Evolutionary conservation across 2,113 vertebrate species (phyloP).

Genomic region (Laticauda colubrina): DNA sequence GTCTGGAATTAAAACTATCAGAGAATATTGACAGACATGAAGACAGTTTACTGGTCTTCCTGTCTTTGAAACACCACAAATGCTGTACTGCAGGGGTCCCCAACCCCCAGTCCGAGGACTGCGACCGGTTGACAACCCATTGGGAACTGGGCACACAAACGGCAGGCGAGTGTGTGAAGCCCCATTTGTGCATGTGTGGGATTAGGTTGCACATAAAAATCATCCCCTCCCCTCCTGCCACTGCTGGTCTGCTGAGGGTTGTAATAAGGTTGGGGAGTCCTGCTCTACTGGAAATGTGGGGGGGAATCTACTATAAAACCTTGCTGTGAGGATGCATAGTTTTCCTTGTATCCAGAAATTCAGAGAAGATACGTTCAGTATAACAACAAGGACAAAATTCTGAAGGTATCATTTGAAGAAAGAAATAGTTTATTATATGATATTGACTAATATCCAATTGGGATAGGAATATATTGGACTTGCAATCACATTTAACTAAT

Average conservation of each 20-base stretch:
- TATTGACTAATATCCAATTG: neutral
- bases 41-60: neutral
- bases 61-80: neutral
- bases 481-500: neutral
- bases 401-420: neutral
- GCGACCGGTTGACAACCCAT: neutral
- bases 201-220: neutral
- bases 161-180: neutral
- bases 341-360: neutral
- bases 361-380: neutral
- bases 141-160: neutral
- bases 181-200: neutral
- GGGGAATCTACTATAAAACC: neutral
- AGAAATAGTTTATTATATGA: neutral
- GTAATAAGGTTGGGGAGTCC: neutral
- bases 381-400: neutral
- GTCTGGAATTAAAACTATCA: neutral
- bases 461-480: neutral
- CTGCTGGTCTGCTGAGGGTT: neutral
- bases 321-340: neutral
- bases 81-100: neutral
- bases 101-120: neutral
- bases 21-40: neutral
- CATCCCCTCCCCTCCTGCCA: neutral
- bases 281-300: neutral